Evolutionary conservation across 64 coral and sea anemone species (phyloP).

Genomic region (Actinia equina): DNA sequence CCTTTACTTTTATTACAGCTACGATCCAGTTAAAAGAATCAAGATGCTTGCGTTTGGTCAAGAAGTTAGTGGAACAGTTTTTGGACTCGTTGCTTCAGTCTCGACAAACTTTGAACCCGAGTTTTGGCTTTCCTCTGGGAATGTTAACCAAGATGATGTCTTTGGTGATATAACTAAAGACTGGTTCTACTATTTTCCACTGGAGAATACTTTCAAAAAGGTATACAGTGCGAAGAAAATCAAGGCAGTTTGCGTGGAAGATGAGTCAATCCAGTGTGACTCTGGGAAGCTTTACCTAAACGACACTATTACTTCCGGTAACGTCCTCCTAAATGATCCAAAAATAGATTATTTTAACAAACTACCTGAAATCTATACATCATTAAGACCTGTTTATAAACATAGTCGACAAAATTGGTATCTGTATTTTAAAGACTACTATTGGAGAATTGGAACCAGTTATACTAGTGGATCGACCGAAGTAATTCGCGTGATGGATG

Average conservation of each 20-base stretch:
- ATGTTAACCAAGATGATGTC: conserved; percentile 37
- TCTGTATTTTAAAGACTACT: conserved; percentile 26
- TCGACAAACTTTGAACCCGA: conserved; percentile 23
- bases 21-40: not conserved
- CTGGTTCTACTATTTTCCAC: conserved; percentile 44
- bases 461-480: conserved; percentile 5
- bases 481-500: conserved; percentile 27
- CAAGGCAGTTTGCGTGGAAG: conserved; percentile 44
- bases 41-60: conserved; percentile 38
- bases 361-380: not conserved
- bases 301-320: conserved; percentile 28
- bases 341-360: conserved; percentile 31
- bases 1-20: conserved; percentile 47
- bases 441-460: conserved; percentile 23
- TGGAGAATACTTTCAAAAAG: conserved; percentile 14
- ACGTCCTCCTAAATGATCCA: conserved; percentile 42
- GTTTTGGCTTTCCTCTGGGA: not conserved
- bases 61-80: conserved; percentile 20
- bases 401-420: conserved; percentile 57
- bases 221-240: not conserved
- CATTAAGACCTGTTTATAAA: conserved; percentile 30
- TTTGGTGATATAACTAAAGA: conserved; percentile 16
- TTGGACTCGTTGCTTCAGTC: conserved; percentile 1
- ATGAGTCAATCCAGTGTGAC: conserved; percentile 41
- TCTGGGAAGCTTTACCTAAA: conserved; percentile 45